Evolutionary conservation across 1,140 invertebrate species (phyloP).

Genomic region (Trichomalopsis sarcophagae): DNA sequence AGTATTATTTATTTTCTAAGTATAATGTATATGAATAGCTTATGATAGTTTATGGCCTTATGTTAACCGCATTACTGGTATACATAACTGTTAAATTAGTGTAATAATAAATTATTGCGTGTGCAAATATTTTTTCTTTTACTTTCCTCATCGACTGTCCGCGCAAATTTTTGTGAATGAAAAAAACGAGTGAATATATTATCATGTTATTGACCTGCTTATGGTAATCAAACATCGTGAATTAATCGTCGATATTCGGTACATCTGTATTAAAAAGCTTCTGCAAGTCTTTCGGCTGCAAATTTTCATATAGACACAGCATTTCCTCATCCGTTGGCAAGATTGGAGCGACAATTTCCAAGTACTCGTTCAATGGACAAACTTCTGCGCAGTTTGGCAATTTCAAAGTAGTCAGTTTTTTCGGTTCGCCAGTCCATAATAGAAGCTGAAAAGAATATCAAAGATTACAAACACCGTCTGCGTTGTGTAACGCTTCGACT

Average conservation of each 20-base stretch:
- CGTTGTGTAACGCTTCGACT: not conserved
- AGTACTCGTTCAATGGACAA: constrained; percentile 20
- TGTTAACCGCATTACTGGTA: no score
- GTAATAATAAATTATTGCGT: no score
- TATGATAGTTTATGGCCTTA: no score
- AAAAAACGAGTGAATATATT: no score
- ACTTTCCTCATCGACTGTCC: no score
- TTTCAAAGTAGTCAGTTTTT: constrained; percentile 9
- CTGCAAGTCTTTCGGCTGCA: not conserved
- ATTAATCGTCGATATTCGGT: not conserved
- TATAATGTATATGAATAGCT: no score
- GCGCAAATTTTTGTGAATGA: no score
- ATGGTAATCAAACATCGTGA: not conserved
- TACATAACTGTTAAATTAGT: no score
- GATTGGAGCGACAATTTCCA: not conserved
- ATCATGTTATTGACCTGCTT: no score
- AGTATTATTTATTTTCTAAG: not conserved
- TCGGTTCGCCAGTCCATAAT: constrained; percentile 4
- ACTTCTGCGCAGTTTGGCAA: constrained; percentile 7
- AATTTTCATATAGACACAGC: constrained; percentile 28
- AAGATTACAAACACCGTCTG: not conserved
- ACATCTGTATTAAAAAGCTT: constrained; percentile 13
- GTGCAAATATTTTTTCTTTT: no score
- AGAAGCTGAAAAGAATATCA: not conserved
- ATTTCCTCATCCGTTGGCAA: constrained; percentile 33